Conservation (phyloP, 2,888 invertebrate genomes). For the Agrypnus murinus region DNA sequence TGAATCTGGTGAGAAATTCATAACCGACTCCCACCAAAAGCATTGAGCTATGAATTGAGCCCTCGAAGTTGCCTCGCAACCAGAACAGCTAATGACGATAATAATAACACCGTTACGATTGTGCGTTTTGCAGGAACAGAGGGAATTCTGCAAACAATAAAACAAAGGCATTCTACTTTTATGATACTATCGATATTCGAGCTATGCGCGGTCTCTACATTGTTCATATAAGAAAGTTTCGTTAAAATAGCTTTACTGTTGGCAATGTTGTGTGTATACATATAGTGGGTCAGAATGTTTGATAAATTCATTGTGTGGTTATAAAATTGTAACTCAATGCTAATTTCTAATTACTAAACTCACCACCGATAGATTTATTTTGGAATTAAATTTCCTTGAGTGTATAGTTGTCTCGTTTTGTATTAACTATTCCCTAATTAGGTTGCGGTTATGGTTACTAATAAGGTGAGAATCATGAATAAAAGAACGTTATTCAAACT, state of each 20-base stretch:
- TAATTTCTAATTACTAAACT: too few relatives aligned
- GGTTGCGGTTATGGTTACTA: too few relatives aligned
- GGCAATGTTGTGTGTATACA: too few relatives aligned
- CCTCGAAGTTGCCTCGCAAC: constrained; percentile 33
- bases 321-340: too few relatives aligned
- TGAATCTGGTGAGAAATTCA: constrained; percentile 41
- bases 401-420: too few relatives aligned
- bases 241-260: not conserved
- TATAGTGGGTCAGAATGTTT: too few relatives aligned
- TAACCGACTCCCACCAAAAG: constrained; percentile 24
- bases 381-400: too few relatives aligned
- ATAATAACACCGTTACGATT: constrained; percentile 19
- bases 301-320: too few relatives aligned
- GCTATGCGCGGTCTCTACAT: constrained; percentile 3
- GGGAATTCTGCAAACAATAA: constrained; percentile 20
- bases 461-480: too few relatives aligned
- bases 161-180: constrained; percentile 16
- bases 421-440: too few relatives aligned
- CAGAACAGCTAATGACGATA: constrained; percentile 25
- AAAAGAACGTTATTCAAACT: too few relatives aligned
- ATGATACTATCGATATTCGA: constrained; percentile 17
- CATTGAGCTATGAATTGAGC: constrained; percentile 21
- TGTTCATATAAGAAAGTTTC: constrained; percentile 7
- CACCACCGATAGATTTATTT: too few relatives aligned
- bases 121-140: constrained; percentile 7